Percentiles rank a stretch among this genome's conserved stretches.
Conservation (phyloP, 1,140 invertebrate species). For the Drusus annulatus region DNA sequence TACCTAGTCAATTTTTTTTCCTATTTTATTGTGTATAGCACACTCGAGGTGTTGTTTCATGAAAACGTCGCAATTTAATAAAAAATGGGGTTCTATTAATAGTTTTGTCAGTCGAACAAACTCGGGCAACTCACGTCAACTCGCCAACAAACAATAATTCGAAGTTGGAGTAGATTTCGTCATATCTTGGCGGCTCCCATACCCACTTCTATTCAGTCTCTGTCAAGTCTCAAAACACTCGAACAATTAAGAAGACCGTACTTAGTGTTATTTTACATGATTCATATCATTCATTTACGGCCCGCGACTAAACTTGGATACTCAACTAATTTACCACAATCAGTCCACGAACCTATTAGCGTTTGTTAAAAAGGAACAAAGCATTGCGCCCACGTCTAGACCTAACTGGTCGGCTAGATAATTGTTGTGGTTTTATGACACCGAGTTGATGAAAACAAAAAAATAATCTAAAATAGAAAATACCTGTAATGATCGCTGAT, state of each 20-base stretch:
- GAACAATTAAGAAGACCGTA: slow-evolving; percentile 31
- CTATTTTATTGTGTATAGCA: no score
- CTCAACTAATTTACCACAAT: slow-evolving; percentile 31
- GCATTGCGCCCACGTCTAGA: background rate
- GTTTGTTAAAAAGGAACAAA: slow-evolving; percentile 1
- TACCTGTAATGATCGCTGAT: no score
- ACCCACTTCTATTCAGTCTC: background rate
- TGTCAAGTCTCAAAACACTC: slow-evolving; percentile 1
- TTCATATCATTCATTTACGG: slow-evolving; percentile 9
- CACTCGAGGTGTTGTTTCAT: background rate
- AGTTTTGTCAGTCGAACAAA: background rate
- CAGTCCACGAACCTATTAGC: background rate
- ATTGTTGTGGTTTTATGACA: background rate
- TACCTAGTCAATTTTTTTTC: no score
- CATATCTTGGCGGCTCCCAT: background rate
- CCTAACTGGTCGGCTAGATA: background rate
- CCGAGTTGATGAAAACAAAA: background rate
- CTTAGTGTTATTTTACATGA: slow-evolving; percentile 19
- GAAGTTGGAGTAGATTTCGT: background rate
- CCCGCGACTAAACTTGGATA: background rate
- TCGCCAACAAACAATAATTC: background rate
- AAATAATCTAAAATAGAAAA: background rate
- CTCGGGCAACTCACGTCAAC: background rate
- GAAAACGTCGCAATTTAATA: background rate
- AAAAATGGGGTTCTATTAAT: background rate